Evolutionary conservation across 2,888 invertebrate species (phyloP).

Genomic region (Exocentrus adspersus): DNA sequence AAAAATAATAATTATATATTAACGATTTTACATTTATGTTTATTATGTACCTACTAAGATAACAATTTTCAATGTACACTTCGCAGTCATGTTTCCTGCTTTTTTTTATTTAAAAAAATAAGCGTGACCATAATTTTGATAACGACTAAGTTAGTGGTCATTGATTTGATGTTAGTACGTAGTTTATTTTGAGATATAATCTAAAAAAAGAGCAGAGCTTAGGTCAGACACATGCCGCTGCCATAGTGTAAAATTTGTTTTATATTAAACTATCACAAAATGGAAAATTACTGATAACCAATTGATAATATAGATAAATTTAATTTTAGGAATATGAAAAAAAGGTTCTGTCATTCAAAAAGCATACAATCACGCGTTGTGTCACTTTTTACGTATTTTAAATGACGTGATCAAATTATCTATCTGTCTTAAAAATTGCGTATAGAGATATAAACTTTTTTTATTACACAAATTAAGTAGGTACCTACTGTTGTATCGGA

Average conservation of each 20-base stretch:
- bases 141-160: not conserved
- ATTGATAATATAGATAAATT: not conserved
- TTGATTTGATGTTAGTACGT: slow-evolving; percentile 1
- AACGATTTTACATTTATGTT: no score
- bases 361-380: not conserved
- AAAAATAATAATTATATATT: no score
- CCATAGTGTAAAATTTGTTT: not conserved
- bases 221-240: not conserved
- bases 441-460: no score
- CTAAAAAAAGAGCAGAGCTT: not conserved
- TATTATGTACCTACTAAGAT: no score
- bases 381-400: not conserved
- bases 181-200: not conserved
- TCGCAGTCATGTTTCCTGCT: not conserved
- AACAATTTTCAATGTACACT: not conserved
- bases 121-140: not conserved
- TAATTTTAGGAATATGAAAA: not conserved
- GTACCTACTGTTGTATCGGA: no score
- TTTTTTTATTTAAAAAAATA: not conserved
- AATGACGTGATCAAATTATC: no score
- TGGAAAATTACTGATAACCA: not conserved
- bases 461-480: no score
- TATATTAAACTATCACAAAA: not conserved
- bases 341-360: not conserved
- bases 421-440: no score